phyloP scores from a whole-genome alignment of 2,113 vertebrate species.

The Clinocottus analis region DNA sequence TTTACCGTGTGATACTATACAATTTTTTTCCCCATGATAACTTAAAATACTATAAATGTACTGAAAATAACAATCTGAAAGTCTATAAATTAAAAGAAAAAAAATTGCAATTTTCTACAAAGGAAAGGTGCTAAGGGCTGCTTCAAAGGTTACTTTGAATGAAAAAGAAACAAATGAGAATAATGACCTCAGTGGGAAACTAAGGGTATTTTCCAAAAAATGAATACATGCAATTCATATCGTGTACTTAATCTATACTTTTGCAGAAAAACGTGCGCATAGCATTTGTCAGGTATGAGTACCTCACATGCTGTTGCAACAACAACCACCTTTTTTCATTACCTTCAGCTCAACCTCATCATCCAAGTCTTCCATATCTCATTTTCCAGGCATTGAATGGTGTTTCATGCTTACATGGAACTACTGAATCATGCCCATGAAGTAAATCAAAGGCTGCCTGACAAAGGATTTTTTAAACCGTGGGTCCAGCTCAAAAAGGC shows the following conservation, averaged over 20 bases:
- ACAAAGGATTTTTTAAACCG: background rate
- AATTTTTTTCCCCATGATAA: background rate
- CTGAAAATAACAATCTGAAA: background rate
- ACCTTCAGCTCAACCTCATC: background rate
- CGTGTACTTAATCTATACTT: background rate
- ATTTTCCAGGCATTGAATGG: background rate
- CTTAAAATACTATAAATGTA: background rate
- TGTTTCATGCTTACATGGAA: background rate
- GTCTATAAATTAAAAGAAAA: too few species aligned
- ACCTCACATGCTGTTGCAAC: background rate
- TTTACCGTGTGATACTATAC: background rate
- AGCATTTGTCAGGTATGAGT: too few species aligned
- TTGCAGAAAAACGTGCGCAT: background rate
- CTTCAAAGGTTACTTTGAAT: conserved; percentile 7
- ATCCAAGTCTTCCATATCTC: background rate
- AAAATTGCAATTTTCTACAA: background rate
- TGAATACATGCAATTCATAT: background rate
- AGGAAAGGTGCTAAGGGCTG: background rate
- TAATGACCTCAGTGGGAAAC: background rate
- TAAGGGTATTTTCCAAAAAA: background rate
- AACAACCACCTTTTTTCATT: too few species aligned
- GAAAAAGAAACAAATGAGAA: background rate
- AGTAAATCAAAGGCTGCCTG: background rate
- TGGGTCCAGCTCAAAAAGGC: background rate
- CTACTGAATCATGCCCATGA: background rate